Evolutionary conservation across 92 coral and sea anemone genomes (phyloP), one percentile per base, ranked within the genome.

Genomic region (Heliopora coerulea): DNA sequence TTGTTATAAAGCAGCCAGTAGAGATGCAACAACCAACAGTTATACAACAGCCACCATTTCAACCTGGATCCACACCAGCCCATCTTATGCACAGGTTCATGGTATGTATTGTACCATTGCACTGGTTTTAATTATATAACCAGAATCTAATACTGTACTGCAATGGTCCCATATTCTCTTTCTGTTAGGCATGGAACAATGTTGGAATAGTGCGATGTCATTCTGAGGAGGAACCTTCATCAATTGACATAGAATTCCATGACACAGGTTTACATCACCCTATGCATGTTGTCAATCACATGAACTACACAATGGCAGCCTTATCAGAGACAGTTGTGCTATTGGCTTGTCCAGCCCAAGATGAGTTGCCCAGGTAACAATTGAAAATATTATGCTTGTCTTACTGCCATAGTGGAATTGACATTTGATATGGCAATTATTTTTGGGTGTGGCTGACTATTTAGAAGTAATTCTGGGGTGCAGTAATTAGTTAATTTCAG

Each of bases 51-150:
- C 72, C 72, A 5, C 70, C 91, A 18, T 95, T 95, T 68, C 99
- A 95, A 60, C 97, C 99, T 13, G 79, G 91, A 26, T 90, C 99
- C 50, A 95, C 99, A 42, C 99, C 99, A 20, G 74, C 62, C n/a
- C 99, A 95, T 49, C 84, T 95, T 15, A 95, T 88, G 99, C 96
- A 95, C 76, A 87, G 96, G 56, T 95, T 95, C 54, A 90, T 95
- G 99, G 99, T 88, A 73, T 41, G 90, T 80, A 30, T 23, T 0
- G 25, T 8, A 10, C 37, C 6, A 27, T 28, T 33, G 23, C 26
- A 20, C 33, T 18, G n/a, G n/a, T n/a, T n/a, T n/a, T n/a, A n/a
- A n/a, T n/a, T n/a, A n/a, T n/a, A n/a, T n/a, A n/a, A n/a, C n/a
- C n/a, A n/a, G n/a, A n/a, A n/a, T n/a, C n/a, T n/a, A n/a, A n/a